These are phyloP conservation scores for Emberiza fucata DNA, from an alignment of 2,113 vertebrate genomes.

Conservation along the genomic window DNA sequence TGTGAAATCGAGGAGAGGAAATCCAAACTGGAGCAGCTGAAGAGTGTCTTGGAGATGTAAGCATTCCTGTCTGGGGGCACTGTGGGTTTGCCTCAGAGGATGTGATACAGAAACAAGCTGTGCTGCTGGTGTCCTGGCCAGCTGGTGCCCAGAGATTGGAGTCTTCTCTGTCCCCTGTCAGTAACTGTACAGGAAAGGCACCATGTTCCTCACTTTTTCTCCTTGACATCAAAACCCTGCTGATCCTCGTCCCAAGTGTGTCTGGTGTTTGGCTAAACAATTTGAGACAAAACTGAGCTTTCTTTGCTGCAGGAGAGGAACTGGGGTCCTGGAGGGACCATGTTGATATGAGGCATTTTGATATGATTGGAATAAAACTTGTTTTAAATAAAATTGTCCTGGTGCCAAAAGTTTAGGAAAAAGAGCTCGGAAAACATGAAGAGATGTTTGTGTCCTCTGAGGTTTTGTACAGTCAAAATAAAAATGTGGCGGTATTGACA, in stretches of 20 bases:
- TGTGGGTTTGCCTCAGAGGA: background rate
- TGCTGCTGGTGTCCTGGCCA: background rate
- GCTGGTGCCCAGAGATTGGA: background rate
- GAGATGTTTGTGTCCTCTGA: background rate
- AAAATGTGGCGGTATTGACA: background rate
- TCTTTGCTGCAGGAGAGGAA: background rate
- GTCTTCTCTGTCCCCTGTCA: background rate
- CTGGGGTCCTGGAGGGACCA: background rate
- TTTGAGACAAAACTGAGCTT: background rate
- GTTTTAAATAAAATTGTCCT: background rate
- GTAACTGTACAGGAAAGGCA: background rate
- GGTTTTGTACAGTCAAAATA: background rate
- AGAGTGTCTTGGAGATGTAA: conserved; percentile 97
- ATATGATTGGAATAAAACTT: background rate
- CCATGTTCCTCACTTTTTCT: background rate
- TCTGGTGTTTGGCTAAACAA: background rate
- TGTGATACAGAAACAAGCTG: background rate
- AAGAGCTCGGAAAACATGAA: background rate
- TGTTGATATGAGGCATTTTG: background rate
- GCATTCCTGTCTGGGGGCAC: background rate
- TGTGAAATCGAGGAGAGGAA: conserved; percentile 94
- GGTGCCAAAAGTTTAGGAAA: background rate
- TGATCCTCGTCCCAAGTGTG: background rate
- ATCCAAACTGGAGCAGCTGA: conserved; percentile 94
- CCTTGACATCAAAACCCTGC: background rate